Conservation (phyloP, 2,113 vertebrate species). For the Chlamydotis undulata region DNA sequence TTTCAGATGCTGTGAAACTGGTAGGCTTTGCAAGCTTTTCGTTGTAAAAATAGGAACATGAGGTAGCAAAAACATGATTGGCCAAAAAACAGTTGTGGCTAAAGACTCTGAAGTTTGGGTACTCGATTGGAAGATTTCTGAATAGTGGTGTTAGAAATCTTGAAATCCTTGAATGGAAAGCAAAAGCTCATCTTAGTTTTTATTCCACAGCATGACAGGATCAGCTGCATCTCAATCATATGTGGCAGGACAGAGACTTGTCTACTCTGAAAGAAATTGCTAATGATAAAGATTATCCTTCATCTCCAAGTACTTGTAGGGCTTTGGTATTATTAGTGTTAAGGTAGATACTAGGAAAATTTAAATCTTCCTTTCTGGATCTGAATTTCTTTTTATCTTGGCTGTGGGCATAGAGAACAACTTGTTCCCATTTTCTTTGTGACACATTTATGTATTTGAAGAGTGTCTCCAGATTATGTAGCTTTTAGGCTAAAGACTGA, state of each 20-base stretch:
- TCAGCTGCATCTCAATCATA: rapidly evolving
- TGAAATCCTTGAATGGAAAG: background rate
- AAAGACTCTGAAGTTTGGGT: background rate
- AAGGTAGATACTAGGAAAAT: background rate
- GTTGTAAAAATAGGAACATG: background rate
- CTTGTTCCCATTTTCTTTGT: background rate
- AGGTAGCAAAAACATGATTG: background rate
- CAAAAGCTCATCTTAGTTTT: background rate
- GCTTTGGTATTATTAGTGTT: background rate
- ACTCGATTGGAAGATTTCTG: background rate
- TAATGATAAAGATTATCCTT: background rate
- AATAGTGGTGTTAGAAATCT: background rate
- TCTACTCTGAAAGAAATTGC: background rate
- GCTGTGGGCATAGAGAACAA: background rate
- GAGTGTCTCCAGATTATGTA: background rate
- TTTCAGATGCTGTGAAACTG: background rate
- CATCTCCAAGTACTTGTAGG: background rate
- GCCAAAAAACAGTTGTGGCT: background rate
- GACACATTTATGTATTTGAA: background rate
- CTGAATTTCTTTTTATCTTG: background rate
- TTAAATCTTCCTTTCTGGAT: background rate
- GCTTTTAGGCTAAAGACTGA: background rate
- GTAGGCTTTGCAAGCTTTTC: background rate
- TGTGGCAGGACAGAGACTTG: background rate
- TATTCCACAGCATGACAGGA: background rate